These are phyloP conservation scores for Sarcophaga carnaria DNA, from an alignment of 2,888 invertebrate genomes.

Conservation along the genomic window DNA sequence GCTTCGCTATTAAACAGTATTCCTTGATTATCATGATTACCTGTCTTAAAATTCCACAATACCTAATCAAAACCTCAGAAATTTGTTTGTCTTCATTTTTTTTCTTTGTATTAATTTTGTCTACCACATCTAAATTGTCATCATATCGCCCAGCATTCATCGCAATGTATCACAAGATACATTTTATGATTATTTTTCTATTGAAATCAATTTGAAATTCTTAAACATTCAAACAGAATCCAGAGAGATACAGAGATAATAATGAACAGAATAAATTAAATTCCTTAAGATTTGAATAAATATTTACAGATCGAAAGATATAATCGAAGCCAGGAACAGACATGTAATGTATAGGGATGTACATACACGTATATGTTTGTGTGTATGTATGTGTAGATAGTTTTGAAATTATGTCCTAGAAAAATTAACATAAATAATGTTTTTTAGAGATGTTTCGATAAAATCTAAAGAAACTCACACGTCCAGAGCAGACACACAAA, in stretches of 20 bases:
- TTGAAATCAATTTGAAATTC: background rate
- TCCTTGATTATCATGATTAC: no score
- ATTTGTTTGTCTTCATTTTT: no score
- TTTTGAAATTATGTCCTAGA: background rate
- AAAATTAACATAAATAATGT: slow-evolving; percentile 67
- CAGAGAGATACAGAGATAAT: background rate
- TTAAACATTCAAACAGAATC: background rate
- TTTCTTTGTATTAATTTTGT: no score
- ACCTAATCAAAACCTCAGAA: no score
- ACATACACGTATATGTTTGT: no score
- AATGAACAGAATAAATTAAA: slow-evolving; percentile 35
- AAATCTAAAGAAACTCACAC: slow-evolving; percentile 34
- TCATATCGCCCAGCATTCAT: no score
- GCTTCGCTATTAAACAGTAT: no score
- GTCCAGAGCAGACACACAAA: background rate
- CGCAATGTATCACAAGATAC: no score
- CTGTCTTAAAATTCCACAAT: no score
- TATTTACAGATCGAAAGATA: slow-evolving; percentile 59
- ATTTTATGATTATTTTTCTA: background rate
- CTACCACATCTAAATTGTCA: no score
- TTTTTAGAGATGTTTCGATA: slow-evolving; percentile 43
- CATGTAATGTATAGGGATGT: no score
- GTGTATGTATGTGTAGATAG: slow-evolving; percentile 1
- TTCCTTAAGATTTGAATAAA: slow-evolving; percentile 63
- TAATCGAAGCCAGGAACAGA: slow-evolving; percentile 49